Conservation (phyloP, 2,888 invertebrate genomes). For the Megalurothrips usitatus region DNA sequence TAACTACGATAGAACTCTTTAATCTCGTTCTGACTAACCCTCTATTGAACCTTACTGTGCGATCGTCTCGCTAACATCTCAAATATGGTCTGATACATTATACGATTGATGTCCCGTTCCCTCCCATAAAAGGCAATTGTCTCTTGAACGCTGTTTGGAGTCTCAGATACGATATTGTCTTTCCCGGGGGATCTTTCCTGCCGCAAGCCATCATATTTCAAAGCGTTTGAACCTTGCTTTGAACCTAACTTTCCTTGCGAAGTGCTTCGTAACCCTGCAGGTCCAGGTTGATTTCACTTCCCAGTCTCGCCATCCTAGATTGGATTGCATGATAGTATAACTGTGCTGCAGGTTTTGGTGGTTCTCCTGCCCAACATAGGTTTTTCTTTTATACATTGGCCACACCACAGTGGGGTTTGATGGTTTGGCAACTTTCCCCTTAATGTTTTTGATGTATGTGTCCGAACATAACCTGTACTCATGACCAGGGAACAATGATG, state of each 20-base stretch:
- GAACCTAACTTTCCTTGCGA: neutral
- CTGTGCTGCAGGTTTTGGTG: neutral
- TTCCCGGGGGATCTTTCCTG: neutral
- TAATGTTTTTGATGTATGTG: neutral
- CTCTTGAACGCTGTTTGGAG: neutral
- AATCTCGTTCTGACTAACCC: neutral
- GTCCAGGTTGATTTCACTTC: constrained; percentile 18
- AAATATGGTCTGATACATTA: neutral
- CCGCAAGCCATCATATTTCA: too few relatives aligned
- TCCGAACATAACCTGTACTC: neutral
- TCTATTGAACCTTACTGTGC: neutral
- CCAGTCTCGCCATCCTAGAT: neutral
- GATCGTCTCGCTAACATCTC: neutral
- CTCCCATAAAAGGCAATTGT: constrained; percentile 4
- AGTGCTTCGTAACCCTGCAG: neutral
- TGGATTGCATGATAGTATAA: neutral
- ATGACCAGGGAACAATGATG: neutral
- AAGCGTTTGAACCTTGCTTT: neutral
- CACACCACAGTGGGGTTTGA: neutral
- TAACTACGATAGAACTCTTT: too few relatives aligned
- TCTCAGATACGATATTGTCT: neutral
- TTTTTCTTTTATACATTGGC: neutral
- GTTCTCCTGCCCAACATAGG: neutral
- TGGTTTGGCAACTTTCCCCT: neutral
- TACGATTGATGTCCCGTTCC: neutral